Percentiles rank a stretch among this genome's conserved stretches.
Conservation (phyloP, 2,113 vertebrate genomes). For the Oostethus manadensis region DNA sequence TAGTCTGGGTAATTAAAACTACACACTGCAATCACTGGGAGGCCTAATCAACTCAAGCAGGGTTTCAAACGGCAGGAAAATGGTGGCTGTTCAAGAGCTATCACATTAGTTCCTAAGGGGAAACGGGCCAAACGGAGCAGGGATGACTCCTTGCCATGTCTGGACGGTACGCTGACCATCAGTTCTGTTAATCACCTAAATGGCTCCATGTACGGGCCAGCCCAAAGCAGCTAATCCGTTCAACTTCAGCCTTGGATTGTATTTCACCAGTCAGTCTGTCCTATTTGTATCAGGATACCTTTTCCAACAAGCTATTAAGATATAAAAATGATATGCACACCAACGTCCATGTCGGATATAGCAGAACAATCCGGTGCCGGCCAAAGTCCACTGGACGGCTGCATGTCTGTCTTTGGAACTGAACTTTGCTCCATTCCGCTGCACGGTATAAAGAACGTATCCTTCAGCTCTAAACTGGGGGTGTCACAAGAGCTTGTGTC, state of each 20-base stretch:
- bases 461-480: background rate
- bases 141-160: conserved; percentile 28
- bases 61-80: conserved; percentile 26
- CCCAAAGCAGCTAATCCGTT: background rate
- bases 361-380: no score
- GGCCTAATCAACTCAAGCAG: conserved; percentile 33
- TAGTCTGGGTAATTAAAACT: conserved; percentile 38
- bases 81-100: conserved; percentile 39
- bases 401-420: background rate
- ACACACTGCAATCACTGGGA: conserved; percentile 15
- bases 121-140: conserved; percentile 13
- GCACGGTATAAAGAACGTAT: background rate
- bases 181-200: conserved; percentile 20
- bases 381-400: no score
- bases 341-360: no score
- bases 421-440: background rate
- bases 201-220: background rate
- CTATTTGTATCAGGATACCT: background rate
- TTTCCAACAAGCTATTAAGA: background rate
- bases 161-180: conserved; percentile 16
- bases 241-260: background rate
- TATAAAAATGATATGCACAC: background rate
- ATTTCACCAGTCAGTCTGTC: conserved; percentile 1
- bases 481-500: background rate
- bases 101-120: conserved; percentile 46